Base-by-base conservation (phyloP, 2,113 vertebrate genomes). In the Forbesichthys papilliferus region DNA sequence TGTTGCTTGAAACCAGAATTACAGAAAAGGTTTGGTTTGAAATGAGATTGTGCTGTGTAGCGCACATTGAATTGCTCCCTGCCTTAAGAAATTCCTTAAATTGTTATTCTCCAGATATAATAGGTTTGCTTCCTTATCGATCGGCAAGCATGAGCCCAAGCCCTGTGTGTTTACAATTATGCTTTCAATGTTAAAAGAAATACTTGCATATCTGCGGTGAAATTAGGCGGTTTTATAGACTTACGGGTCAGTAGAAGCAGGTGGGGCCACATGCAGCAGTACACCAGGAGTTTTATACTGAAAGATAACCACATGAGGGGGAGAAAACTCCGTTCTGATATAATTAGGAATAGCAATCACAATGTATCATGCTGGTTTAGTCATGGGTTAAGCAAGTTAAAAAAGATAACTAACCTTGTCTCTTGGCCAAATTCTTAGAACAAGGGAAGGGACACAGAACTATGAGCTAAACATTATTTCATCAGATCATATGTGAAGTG, bases 321-420 rank as follows among this genome's bases (percentile, higher is more conserved):
- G 20, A 59, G n/a, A 71, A 64, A 73, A 69, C 46, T 1, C n/a
- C 75, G 75, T 46, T 76, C 36, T 64, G 61, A 68, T 59, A 52
- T 83, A 78, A 85, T 77, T 69, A 74, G 71, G 76, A 85, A 76
- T 69, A 82, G 66, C n/a, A 69, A 66, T 68, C 71, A 71, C 47
- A 78, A 78, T 64, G 68, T 79, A 69, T 82, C 73, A 63, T 79
- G 27, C 64, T 54, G 65, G 14, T 82, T 83, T 68, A 82, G 76
- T 79, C 68, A 81, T 74, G 36, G 70, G 66, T 77, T 79, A 48
- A 64, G 33, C 42, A 69, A 71, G 64, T 69, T 64, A 18, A 33
- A 18, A 27, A 2, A 3, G 27, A 27, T 55, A 57, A 60, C 69
- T 79, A 13, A 1, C 42, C 61, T 49, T 42, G 69, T 73, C 69